Base-by-base conservation (phyloP, 2,113 vertebrate genomes). In the Sinocyclocheilus maitianheensis region DNA sequence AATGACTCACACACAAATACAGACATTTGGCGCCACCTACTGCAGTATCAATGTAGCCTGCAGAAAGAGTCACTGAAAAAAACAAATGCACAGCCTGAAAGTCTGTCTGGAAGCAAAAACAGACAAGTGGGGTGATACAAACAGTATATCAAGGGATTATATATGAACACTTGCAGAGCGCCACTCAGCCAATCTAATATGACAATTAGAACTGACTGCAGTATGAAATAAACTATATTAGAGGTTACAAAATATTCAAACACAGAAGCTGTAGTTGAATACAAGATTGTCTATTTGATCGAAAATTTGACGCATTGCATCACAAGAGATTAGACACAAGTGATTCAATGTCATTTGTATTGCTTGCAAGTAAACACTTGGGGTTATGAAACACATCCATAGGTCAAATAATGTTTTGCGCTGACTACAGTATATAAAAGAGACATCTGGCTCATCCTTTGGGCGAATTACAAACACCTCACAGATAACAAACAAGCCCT, bases 401-500 rank as follows among this genome's bases (percentile, higher is more conserved):
- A 43, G 40, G 6, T 10, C 0, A 9, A 46, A 8, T 40, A 40
- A 37, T 37, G 37, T 37, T 37, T 46, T 46, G 43, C 43, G 1
- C 43, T 24, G 55, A 34, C 12, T 26, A 26, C 12, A 80, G 58
- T 63, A 85, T 30, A 87, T 22, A 34, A 80, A 77, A 40, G 81
- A 80, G n/a, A 76, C 81, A 88, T 86, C 84, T 86, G 75, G 76
- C 76, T 22, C 48, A 75, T 67, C 55, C 62, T 84, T 89, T 77
- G 83, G 72, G 40, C 20, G 51, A 81, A 87, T 72, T 81, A 87
- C 53, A 85, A 40, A 85, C 62, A 74, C 77, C 83, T 75, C 74
- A 63, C 18, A 82, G 78, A 89, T 89, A 85, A 87, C 88, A 87
- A 87, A 89, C 82, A 87, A 85, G 78, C 85, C 83, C 85, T 78